Evolutionary conservation across 2,888 invertebrate species (phyloP).

Genomic region (Drosophila sordidula): DNA sequence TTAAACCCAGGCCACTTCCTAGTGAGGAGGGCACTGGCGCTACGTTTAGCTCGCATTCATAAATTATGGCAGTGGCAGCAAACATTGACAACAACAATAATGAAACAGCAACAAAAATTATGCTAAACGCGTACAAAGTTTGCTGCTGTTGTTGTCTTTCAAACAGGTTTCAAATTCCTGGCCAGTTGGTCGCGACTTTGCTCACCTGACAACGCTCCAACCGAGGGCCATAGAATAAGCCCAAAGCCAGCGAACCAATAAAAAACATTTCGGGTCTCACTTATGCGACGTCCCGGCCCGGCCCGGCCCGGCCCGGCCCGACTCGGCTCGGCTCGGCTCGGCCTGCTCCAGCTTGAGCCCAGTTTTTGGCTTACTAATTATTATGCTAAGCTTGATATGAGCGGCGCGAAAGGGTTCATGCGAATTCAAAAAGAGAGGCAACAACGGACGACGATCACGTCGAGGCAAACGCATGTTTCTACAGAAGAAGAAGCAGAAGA

Average conservation of each 20-base stretch:
- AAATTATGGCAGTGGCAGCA: slow-evolving; percentile 63
- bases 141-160: slow-evolving; percentile 40
- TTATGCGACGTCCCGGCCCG: background rate
- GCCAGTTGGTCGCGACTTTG: slow-evolving; percentile 54
- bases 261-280: slow-evolving; percentile 37
- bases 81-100: slow-evolving; percentile 42
- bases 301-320: background rate
- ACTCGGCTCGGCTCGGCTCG: background rate
- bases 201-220: slow-evolving; percentile 49
- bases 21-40: slow-evolving; percentile 73
- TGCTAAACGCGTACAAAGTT: slow-evolving; percentile 75
- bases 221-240: slow-evolving; percentile 45
- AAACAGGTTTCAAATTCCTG: slow-evolving; percentile 81
- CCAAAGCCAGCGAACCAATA: slow-evolving; percentile 51
- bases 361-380: slow-evolving; percentile 76
- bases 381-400: slow-evolving; percentile 71
- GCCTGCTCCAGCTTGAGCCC: slow-evolving; percentile 46
- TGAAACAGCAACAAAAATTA: slow-evolving; percentile 39
- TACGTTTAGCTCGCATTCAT: slow-evolving; percentile 69
- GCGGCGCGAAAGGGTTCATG: slow-evolving; percentile 58
- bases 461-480: slow-evolving; percentile 44
- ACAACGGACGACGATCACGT: slow-evolving; percentile 15
- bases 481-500: slow-evolving; percentile 29
- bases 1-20: slow-evolving; percentile 70
- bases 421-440: slow-evolving; percentile 51